Base-by-base conservation (phyloP, 2,888 invertebrate genomes). In the Archips xylosteana region DNA sequence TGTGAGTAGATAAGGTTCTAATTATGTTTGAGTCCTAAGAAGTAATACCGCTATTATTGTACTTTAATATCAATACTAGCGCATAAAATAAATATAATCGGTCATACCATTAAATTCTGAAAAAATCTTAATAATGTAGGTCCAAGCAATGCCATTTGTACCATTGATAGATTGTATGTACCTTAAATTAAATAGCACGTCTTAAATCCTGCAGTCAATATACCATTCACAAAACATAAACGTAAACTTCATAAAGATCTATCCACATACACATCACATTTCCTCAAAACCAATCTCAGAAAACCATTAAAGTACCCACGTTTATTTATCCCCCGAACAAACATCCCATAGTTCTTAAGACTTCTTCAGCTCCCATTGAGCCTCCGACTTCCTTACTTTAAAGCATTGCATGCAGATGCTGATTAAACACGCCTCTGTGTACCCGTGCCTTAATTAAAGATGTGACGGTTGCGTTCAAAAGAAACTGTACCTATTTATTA, bases 281-380 rank as follows among this genome's bases (percentile, higher is more conserved):
- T 91, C 92, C 94, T 91, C 89, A 91, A 89, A 90, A 86, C 86
- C 91, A 94, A 94, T 92, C 92, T 94, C 87, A 82, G 78, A 89
- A 90, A 91, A 92, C 93, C 90, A 92, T 91, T 93, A 92, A 92
- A 92, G 32, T 32, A 57, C 49, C 92, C 87, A 84, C 81, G 84
- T 86, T 54, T 54, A 87, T 89, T 94, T 93, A 92, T 93, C 89
- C 86, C 74, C 83, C 85, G 81, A 83, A 86, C 87, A 94, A 93
- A 92, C 85, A 90, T 82, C 76, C 75, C 70, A 87, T 65, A 42
- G 39, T 65, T 65, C 51, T 72, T 72, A 72, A 72, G 72, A 63
- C 64, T 65, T 54, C 54, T 39, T 66, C 34, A n/a, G 34, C 62
- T 39, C 39, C 39, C 32, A 57, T 57, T 57, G 57, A 57, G 57